Evolutionary conservation across 1,140 invertebrate species (phyloP).

Genomic region (Oncopodura yosiiana): DNA sequence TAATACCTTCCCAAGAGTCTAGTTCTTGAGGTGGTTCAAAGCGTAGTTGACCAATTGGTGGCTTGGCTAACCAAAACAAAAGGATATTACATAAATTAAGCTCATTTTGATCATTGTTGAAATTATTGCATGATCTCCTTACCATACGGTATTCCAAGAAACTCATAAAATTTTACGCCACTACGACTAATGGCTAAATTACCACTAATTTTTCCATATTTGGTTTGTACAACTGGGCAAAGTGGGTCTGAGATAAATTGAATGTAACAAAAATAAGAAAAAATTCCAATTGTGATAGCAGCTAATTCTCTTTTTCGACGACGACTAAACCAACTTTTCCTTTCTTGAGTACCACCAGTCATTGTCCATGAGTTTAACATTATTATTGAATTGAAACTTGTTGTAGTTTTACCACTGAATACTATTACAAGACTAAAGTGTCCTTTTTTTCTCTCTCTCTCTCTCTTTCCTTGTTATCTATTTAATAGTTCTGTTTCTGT

Average conservation of each 20-base stretch:
- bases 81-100: conserved; percentile 13
- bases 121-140: too few species aligned
- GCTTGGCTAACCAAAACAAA: conserved; percentile 15
- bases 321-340: conserved; percentile 19
- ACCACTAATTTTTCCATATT: conserved; percentile 14
- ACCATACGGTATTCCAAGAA: conserved; percentile 22
- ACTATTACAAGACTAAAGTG: too few species aligned
- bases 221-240: conserved; percentile 18
- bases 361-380: background rate
- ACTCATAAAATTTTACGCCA: conserved; percentile 17
- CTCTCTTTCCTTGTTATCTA: too few species aligned
- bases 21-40: conserved; percentile 37
- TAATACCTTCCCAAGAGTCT: conserved; percentile 40
- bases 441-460: too few species aligned
- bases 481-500: too few species aligned
- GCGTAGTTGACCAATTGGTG: conserved; percentile 15
- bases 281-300: conserved; percentile 13
- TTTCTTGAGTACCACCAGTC: background rate
- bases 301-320: conserved; percentile 12
- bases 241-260: conserved; percentile 5
- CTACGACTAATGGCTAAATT: conserved; percentile 2
- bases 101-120: conserved; percentile 7
- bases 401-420: too few species aligned
- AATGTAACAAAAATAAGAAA: conserved; percentile 19
- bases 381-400: too few species aligned